A percentile compares a stretch with the other conserved stretches of the same genome.
Conservation (phyloP, 2,888 invertebrate genomes). For the Melolontha melolontha region DNA sequence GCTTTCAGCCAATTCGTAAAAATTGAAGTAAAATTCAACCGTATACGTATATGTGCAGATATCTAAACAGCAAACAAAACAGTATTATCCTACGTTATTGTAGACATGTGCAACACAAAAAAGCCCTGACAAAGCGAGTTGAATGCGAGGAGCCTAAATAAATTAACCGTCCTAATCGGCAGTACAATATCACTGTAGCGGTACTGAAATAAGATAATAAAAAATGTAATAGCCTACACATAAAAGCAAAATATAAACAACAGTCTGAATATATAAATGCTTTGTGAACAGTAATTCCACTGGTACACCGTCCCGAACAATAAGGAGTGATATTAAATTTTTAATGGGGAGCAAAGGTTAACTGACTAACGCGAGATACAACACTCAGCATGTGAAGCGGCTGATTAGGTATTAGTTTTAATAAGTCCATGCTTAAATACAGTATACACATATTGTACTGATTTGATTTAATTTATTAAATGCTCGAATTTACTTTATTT, state of each 20-base stretch:
- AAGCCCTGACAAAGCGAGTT: conserved; percentile 25
- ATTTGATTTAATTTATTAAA: no score
- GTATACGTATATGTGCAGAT: not conserved
- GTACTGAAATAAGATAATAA: conserved; percentile 31
- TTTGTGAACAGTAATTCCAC: conserved; percentile 33
- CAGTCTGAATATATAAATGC: conserved; percentile 20
- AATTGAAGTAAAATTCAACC: no score
- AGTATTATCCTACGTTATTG: conserved; percentile 18
- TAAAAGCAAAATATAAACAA: conserved; percentile 26
- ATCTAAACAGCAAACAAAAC: conserved; percentile 12
- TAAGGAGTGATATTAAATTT: conserved; percentile 32
- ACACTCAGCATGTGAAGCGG: no score
- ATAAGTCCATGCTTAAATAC: no score
- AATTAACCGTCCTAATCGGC: conserved; percentile 35
- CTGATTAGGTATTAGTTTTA: no score
- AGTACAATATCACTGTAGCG: conserved; percentile 19
- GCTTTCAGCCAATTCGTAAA: no score
- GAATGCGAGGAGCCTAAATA: conserved; percentile 29
- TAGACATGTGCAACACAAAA: conserved; percentile 24
- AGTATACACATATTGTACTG: no score
- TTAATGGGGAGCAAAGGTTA: conserved; percentile 34
- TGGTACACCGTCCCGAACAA: conserved; percentile 21
- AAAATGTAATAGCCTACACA: conserved; percentile 26
- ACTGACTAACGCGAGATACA: not conserved
- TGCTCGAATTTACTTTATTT: no score